These are phyloP conservation scores for Leucophenga montana DNA, from an alignment of 2,888 invertebrate species.

Conservation along the genomic window DNA sequence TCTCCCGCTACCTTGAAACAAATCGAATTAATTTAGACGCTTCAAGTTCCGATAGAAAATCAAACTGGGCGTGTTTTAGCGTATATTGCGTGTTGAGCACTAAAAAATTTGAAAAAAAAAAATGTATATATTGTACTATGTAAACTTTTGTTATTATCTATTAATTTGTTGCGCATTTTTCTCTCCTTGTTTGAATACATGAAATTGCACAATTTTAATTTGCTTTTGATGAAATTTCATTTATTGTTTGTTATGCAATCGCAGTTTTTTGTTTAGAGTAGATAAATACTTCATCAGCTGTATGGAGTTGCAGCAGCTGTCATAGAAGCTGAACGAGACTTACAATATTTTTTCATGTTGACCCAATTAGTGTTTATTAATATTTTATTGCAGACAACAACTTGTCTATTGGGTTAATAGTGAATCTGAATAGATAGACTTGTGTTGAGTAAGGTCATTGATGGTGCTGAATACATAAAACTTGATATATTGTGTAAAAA, in stretches of 20 bases:
- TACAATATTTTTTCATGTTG: background rate
- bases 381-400: background rate
- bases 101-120: background rate
- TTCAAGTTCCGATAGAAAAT: too few relatives aligned
- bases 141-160: background rate
- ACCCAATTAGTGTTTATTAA: background rate
- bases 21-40: too few relatives aligned
- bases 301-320: background rate
- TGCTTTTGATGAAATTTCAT: slow-evolving; percentile 16
- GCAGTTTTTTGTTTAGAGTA: background rate
- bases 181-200: slow-evolving; percentile 5
- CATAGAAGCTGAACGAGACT: too few relatives aligned
- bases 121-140: background rate
- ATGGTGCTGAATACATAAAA: background rate
- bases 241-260: slow-evolving; percentile 8
- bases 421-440: background rate
- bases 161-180: background rate
- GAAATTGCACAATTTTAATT: slow-evolving; percentile 21
- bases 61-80: background rate
- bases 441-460: too few relatives aligned
- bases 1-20: too few relatives aligned
- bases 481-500: background rate
- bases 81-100: background rate
- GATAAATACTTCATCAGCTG: background rate
- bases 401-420: background rate